Percentiles rank a stretch among this genome's conserved stretches.
These are phyloP conservation scores for Pseudoips prasinana DNA, from an alignment of 2,888 invertebrate genomes.

Conservation along the genomic window DNA sequence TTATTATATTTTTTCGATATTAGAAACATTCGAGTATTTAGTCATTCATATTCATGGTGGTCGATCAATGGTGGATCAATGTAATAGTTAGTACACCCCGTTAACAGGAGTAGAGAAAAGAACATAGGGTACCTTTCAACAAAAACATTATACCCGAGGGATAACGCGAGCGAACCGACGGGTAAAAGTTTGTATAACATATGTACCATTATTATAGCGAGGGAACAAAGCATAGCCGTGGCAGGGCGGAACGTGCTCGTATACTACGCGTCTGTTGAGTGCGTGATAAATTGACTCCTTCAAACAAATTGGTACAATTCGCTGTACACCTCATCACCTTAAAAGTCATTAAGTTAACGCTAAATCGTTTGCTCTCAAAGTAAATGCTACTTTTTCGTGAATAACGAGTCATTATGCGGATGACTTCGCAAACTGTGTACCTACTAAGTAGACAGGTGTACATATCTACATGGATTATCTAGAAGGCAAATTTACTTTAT, in stretches of 20 bases:
- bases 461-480: too few species aligned
- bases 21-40: too few species aligned
- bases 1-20: too few species aligned
- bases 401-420: constrained; percentile 27
- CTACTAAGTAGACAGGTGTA: constrained; percentile 26
- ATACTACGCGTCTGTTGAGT: constrained; percentile 16
- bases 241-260: constrained; percentile 18
- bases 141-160: too few species aligned
- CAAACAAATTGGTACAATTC: constrained; percentile 37
- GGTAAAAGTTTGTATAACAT: too few species aligned
- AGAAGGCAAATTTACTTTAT: too few species aligned
- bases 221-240: constrained; percentile 32
- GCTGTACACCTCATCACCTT: constrained; percentile 36
- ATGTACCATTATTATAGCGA: constrained; percentile 55
- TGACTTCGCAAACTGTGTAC: constrained; percentile 16
- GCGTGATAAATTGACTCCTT: constrained; percentile 29
- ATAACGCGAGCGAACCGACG: too few species aligned
- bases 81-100: too few species aligned
- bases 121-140: too few species aligned
- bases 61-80: too few species aligned
- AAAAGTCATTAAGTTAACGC: constrained; percentile 33
- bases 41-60: too few species aligned
- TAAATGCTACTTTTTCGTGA: constrained; percentile 21
- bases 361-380: constrained; percentile 28
- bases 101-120: too few species aligned